A percentile compares a stretch with the other conserved stretches of the same genome.
Evolutionary conservation across 2,888 invertebrate genomes (phyloP).

Genomic region (Macrosiphum euphorbiae): DNA sequence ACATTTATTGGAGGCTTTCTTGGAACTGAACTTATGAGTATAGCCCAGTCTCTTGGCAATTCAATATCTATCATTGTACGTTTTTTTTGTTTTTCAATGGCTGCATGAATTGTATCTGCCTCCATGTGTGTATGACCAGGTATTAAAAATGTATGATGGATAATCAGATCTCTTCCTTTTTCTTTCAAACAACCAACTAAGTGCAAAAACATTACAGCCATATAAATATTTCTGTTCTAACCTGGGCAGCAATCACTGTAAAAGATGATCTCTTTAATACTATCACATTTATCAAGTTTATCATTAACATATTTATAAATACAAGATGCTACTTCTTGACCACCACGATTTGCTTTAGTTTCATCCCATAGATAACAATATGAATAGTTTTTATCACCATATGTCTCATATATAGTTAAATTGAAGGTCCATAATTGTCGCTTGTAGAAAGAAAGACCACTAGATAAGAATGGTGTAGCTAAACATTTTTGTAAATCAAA

Average conservation of each 20-base stretch:
- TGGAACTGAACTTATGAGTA: conserved; percentile 1
- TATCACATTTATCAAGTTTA: neutral
- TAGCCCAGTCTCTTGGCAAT: conserved; percentile 28
- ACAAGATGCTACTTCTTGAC: too few species aligned
- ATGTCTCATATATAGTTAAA: conserved; percentile 27
- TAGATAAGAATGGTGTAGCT: conserved; percentile 29
- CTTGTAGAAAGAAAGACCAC: conserved; percentile 32
- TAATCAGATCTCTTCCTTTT: conserved; percentile 15
- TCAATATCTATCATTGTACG: conserved; percentile 10
- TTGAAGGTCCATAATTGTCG: conserved; percentile 10
- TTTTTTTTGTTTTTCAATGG: conserved; percentile 65
- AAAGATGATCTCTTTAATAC: conserved; percentile 50
- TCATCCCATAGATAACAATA: conserved; percentile 57
- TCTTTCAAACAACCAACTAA: conserved; percentile 24
- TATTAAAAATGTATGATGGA: conserved; percentile 64
- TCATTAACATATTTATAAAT: too few species aligned
- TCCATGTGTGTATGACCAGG: conserved; percentile 63
- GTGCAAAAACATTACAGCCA: conserved; percentile 54
- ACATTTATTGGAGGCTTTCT: conserved; percentile 40
- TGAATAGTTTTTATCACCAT: neutral
- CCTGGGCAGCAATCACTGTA: conserved; percentile 61
- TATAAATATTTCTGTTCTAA: conserved; percentile 61
- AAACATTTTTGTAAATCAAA: conserved; percentile 45
- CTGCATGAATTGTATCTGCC: conserved; percentile 66
- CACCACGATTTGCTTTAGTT: neutral